phyloP scores from a whole-genome alignment of 2,113 vertebrate genomes.

The Mormoops blainvillei region DNA sequence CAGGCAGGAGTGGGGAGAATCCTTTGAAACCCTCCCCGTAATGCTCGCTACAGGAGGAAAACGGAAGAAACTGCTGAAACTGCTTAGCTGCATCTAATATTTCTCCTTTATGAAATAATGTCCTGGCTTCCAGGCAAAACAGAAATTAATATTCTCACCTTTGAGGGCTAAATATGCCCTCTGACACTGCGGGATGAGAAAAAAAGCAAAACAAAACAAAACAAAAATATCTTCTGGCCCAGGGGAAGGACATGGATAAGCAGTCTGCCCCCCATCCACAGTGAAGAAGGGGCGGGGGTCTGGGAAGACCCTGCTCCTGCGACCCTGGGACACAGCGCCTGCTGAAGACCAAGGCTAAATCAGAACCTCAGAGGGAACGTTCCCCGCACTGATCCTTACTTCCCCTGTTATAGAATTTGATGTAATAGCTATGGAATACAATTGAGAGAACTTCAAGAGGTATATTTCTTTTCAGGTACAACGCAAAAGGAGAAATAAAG shows the following conservation, averaged over 20 bases:
- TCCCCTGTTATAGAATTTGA: background rate
- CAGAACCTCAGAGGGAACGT: background rate
- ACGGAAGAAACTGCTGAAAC: background rate
- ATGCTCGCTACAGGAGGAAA: background rate
- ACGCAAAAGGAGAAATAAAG: background rate
- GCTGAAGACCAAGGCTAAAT: background rate
- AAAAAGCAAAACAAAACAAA: background rate
- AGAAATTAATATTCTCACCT: background rate
- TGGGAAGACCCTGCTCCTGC: rapidly evolving
- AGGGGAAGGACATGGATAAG: background rate
- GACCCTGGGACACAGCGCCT: background rate
- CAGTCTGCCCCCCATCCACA: background rate
- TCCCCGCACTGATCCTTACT: background rate
- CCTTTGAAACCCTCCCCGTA: background rate
- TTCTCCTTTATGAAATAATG: background rate
- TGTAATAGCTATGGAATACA: background rate
- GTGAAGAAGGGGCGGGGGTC: background rate
- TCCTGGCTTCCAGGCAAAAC: background rate
- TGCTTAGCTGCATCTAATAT: background rate
- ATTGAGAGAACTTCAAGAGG: background rate
- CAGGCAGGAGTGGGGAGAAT: background rate
- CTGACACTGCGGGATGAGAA: background rate
- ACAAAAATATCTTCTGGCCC: background rate
- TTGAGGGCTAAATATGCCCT: background rate
- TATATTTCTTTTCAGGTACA: background rate